Evolutionary conservation across 1,140 invertebrate genomes (phyloP).

Genomic region (Calephelis nemesis): DNA sequence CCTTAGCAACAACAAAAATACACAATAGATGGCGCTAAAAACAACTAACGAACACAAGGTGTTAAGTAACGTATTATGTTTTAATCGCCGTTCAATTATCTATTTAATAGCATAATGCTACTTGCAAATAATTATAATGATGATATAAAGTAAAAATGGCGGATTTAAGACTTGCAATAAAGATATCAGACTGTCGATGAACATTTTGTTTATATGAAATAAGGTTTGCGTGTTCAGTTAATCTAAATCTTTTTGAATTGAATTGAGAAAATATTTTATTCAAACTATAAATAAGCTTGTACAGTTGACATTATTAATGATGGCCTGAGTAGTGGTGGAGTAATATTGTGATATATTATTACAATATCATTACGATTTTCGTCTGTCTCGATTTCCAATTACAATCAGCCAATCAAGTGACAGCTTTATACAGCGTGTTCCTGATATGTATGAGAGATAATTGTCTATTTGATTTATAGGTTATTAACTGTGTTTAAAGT

Average conservation of each 20-base stretch:
- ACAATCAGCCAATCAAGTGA: slow-evolving; percentile 33
- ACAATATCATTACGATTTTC: slow-evolving; percentile 43
- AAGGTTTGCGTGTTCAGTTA: slow-evolving; percentile 30
- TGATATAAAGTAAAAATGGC: slow-evolving; percentile 9
- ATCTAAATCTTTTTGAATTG: slow-evolving; percentile 36
- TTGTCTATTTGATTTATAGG: slow-evolving; percentile 19
- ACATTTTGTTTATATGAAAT: slow-evolving; percentile 20
- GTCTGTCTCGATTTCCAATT: slow-evolving; percentile 36
- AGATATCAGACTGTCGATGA: slow-evolving; percentile 2
- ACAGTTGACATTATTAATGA: slow-evolving; percentile 20
- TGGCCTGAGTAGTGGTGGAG: neutral
- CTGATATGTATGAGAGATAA: slow-evolving; percentile 20
- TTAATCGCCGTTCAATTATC: neutral
- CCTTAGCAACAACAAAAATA: neutral
- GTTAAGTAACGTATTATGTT: neutral
- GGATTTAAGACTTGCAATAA: slow-evolving; percentile 8
- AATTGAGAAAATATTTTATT: slow-evolving; percentile 31
- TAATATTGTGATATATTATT: slow-evolving; percentile 36
- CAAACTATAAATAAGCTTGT: slow-evolving; percentile 23
- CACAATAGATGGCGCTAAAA: slow-evolving; percentile 41
- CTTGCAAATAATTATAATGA: slow-evolving; percentile 11
- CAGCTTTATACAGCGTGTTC: slow-evolving; percentile 29
- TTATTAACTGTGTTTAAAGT: slow-evolving; percentile 8
- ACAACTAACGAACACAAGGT: slow-evolving; percentile 1
- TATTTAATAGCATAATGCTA: slow-evolving; percentile 10